Conservation (phyloP, 2,797 vertebrate species). For the Clarias fuscus region DNA sequence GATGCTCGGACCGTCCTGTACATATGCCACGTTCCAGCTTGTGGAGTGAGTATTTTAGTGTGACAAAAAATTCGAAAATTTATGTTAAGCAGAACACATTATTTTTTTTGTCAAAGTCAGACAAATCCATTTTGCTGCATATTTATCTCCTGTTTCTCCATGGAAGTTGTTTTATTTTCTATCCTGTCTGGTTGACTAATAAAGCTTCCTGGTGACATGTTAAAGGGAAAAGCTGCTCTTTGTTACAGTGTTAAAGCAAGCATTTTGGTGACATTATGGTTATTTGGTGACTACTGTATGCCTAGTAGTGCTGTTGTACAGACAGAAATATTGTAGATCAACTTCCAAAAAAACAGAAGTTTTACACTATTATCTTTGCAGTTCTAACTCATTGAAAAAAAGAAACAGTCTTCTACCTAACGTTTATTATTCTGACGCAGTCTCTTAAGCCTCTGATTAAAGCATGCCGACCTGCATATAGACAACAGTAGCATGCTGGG, state of each 20-base stretch:
- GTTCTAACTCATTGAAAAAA: background rate
- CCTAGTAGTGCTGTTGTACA: background rate
- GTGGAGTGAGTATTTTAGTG: slow-evolving; percentile 84
- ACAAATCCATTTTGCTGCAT: background rate
- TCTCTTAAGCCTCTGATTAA: background rate
- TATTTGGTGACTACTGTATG: too few relatives aligned
- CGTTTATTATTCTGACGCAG: background rate
- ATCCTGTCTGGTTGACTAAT: background rate
- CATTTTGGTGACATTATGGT: too few relatives aligned
- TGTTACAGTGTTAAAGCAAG: too few relatives aligned
- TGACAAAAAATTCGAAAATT: too few relatives aligned
- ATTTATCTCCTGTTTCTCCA: background rate
- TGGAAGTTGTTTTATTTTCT: background rate
- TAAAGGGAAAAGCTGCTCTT: too few relatives aligned
- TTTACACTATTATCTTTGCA: background rate
- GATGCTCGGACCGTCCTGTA: slow-evolving; percentile 90
- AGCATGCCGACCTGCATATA: background rate
- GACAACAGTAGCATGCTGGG: background rate
- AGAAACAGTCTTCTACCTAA: background rate
- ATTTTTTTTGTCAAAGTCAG: background rate
- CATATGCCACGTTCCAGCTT: slow-evolving; percentile 90
- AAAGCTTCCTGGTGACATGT: too few relatives aligned
- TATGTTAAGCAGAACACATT: background rate
- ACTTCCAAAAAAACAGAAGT: background rate
- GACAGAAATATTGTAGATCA: background rate